Base-by-base conservation (phyloP, 2,797 vertebrate species). In the Ibycter americanus region DNA sequence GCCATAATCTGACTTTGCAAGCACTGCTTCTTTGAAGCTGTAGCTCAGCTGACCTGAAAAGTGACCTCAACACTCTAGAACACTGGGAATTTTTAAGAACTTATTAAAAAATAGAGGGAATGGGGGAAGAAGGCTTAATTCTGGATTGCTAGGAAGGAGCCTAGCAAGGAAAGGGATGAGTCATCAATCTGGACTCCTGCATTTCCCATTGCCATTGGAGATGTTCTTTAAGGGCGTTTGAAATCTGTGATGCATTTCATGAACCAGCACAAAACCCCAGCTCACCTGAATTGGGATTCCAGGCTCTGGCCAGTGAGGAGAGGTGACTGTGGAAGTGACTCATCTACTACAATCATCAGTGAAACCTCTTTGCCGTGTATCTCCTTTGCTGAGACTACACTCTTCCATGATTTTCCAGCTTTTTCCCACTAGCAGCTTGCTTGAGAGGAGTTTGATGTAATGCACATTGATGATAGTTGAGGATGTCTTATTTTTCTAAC, bases 391-490 rank as follows among this genome's bases (percentile, higher is more conserved):
- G 72, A 63, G 68, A 27, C 12, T n/a, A 14, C 3, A 11, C 8
- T 31, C 11, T 7, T 47, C 25, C 25, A 11, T 15, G 65, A 26
- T 71, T 90, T 85, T n/a, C 68, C 61, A 73, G 10, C 51, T 63
- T 73, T 80, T 58, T 18, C 61, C 55, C 26, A 13, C 54, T 14
- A 22, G 38, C 72, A 78, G 25, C 62, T 87, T 17, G 27, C 14
- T 14, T 9, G 22, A 40, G 61, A 71, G 25, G 56, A 47, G 10
- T 63, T 72, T 19, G 36, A 6, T 1, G 0, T 71, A 23, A 9
- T 6, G 40, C 55, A 16, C 38, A 1, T 1, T 15, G 34, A 14
- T 36, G 72, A 4, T 2, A 5, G 11, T 15, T 11, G 10, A 32
- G 23, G 15, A 3, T 12, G n/a, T 32, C 19, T 65, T 20, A 11